Evolutionary conservation across 2,888 invertebrate species (phyloP), one percentile per base, ranked within the genome.

Genomic region (Eulithis prunata): DNA sequence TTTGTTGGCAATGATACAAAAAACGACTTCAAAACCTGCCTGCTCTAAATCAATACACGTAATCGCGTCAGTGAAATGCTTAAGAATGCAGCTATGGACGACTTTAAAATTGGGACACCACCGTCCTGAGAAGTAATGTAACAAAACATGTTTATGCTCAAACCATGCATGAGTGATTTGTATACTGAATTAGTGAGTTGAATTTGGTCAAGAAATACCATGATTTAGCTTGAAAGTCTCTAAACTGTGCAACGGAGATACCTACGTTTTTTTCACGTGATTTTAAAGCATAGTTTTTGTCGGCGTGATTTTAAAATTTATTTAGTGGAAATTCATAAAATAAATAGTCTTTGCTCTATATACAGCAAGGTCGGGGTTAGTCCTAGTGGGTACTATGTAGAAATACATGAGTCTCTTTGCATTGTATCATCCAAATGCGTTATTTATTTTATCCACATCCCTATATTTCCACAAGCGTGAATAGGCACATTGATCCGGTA

Each of bases 401-500:
- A 46, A 46, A 5, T 13, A 46, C 2, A 46, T 46, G 8, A 14
- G 41, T 51, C 6, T 54, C 14, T 38, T 32, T 56, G 21, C 52
- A 43, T 32, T 46, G 11, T 21, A 21, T 5, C 6, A 51, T 32
- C 32, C 45, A 62, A 51, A 14, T 57, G 56, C 11, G 57, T 45
- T 71, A 65, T 66, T 66, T 64, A 62, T 71, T 64, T 66, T 52
- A 47, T 49, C 64, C 69, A 66, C 74, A 73, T 21, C 1, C 21
- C 21, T 21, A 80, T 77, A 79, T 78, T 73, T 79, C 71, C 71
- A 72, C 68, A 68, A 75, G 75, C 73, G 66, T 75, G 70, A 75
- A 75, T 61, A 47, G 58, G 74, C 78, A 78, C 79, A 72, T 76
- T 87, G 85, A 87, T 86, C 83, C 81, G 75, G 72, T 80, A 85